A percentile compares a stretch with the other conserved stretches of the same genome.
Evolutionary conservation across 2,113 vertebrate species (phyloP).

Genomic region (Salvelinus alpinus): DNA sequence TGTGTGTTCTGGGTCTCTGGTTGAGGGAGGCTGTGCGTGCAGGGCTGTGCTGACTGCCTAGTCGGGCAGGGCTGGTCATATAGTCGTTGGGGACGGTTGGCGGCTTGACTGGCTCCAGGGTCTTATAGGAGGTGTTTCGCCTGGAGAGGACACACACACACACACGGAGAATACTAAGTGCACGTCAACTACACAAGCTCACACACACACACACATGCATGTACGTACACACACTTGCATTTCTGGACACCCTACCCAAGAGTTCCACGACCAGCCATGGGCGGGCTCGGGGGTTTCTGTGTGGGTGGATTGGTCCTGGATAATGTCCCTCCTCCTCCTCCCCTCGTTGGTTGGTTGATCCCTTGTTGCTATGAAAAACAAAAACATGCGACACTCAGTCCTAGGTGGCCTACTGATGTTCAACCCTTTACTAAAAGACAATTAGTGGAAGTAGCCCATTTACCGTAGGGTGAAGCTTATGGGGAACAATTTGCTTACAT

Average conservation of each 20-base stretch:
- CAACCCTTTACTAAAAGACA: too few relatives aligned
- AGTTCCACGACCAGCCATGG: slow-evolving; percentile 94
- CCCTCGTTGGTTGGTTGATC: slow-evolving; percentile 90
- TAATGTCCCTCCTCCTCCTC: slow-evolving; percentile 79
- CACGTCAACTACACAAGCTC: too few relatives aligned
- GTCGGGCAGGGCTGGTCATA: slow-evolving; percentile 96
- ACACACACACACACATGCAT: too few relatives aligned
- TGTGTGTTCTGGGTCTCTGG: slow-evolving; percentile 97
- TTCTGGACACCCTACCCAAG: slow-evolving; percentile 78
- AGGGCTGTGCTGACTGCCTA: slow-evolving; percentile 93
- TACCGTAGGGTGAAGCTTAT: too few relatives aligned
- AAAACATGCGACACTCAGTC: too few relatives aligned
- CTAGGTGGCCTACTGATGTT: too few relatives aligned
- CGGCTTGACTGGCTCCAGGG: slow-evolving; percentile 95
- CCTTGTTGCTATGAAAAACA: slow-evolving; percentile 83
- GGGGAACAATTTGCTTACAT: too few relatives aligned
- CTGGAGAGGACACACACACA: slow-evolving; percentile 78
- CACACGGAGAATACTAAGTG: not conserved
- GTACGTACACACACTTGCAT: too few relatives aligned
- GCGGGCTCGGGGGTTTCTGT: slow-evolving; percentile 97
- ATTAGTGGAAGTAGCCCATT: too few relatives aligned
- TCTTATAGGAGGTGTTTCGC: slow-evolving; percentile 94
- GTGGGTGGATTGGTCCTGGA: slow-evolving; percentile 96
- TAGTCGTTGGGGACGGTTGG: slow-evolving; percentile 98
- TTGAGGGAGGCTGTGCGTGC: slow-evolving; percentile 95